Base-by-base conservation (phyloP, 2,888 invertebrate genomes). In the Oligia fasciuncula region DNA sequence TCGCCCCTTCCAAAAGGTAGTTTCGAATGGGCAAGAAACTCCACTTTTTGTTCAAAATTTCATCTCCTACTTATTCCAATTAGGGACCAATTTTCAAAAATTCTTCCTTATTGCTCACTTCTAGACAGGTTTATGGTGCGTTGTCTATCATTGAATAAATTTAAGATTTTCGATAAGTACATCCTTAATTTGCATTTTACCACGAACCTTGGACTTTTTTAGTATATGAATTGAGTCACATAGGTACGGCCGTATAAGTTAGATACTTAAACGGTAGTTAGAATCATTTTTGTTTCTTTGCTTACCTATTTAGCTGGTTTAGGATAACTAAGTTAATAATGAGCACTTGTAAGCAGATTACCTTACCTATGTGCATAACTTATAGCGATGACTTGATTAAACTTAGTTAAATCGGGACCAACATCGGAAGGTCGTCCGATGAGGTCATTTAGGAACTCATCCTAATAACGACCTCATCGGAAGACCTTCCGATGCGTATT, bases 401-500 rank as follows among this genome's bases (percentile, higher is more conserved):
- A 65, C 29, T 68, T 74, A 17, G 14, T 67, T 46, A 46, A 66
- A 69, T 23, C 13, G 23, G 40, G 49, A 71, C 35, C 57, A 73
- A 73, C 54, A 77, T 73, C 54, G 54, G 54, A 54, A 54, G 19
- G 54, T 54, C 54, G 8, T 54, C 54, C 0, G 54, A 19, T 54
- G 54, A 54, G 19, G 19, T 54, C 6, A 19, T 54, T 19, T 54
- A 54, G 54, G 54, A 54, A 51, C 19, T 51, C 6, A 6, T 69
- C 51, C 49, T 72, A 76, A 77, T 74, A 73, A 65, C 65, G 72
- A 79, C 62, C 76, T 85, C 69, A 77, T 60, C 35, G n/a, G 68
- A 81, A 77, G 76, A 69, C 29, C 78, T 85, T 80, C 29, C 11
- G 51, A 54, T 67, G 71, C 54, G 6, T 63, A 69, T 73, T 2